Base-by-base conservation (phyloP, 2,797 vertebrate species). In the Gobionotothen gibberifrons region DNA sequence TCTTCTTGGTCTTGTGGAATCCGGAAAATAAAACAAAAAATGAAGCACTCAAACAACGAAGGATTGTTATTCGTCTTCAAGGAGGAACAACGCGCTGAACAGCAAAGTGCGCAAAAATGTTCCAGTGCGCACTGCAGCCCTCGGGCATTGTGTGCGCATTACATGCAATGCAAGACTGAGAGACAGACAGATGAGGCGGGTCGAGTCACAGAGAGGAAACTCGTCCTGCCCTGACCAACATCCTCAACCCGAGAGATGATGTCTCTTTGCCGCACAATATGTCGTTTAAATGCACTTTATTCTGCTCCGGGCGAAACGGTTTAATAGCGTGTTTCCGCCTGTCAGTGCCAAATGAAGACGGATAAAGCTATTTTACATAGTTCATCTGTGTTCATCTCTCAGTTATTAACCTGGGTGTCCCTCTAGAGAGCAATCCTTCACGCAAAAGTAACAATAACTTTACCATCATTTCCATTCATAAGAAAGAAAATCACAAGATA, bases 91-190 rank as follows among this genome's bases (percentile, higher is more conserved):
- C 17, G 26, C 67, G 82, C 75, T 58, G 61, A 13, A 21, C 57
- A 49, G 51, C 48, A 14, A 21, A 22, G 73, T 71, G 83, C 81
- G 59, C 74, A 54, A 15, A 15, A 42, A 16, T 42, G 6, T 21
- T 29, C 60, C 52, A 9, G 59, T 49, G 87, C 78, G 84, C 81
- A 49, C 79, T 66, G 59, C 58, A 44, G 76, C 70, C 55, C 16
- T 55, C 72, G 51, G 62, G 57, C 68, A 47, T 10, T 12, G 53
- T 54, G 26, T 11, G 59, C 44, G 68, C 58, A 5, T 57, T 21
- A 66, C 61, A 61, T 73, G 73, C 52, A 1, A 51, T 15, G 56
- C 9, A 71, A 72, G 56, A 26, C 51, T 29, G 14, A 2, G 59
- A 11, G 47, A 59, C n/a, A 68, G 15, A 54, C 48, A 22, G 53